Conservation (phyloP, 2,888 invertebrate species). For the Lasioglossum figueresi region DNA sequence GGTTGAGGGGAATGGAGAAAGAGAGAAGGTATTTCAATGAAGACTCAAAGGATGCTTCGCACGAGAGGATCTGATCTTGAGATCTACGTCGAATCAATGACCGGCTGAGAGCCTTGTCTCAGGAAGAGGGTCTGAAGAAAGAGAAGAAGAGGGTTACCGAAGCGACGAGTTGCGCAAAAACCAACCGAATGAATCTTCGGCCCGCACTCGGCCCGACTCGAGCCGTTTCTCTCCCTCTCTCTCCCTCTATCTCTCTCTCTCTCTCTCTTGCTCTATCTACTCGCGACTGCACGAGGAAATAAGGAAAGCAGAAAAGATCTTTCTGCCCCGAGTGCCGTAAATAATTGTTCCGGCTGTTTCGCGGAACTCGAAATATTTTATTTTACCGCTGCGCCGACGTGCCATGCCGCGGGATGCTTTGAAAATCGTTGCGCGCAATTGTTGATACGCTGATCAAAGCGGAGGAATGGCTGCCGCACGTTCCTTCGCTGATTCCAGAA, state of each 20-base stretch:
- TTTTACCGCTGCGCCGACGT: neutral
- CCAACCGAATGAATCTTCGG: constrained; percentile 62
- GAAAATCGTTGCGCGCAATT: constrained; percentile 1
- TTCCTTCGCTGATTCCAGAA: neutral
- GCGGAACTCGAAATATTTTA: constrained; percentile 35
- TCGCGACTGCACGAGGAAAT: constrained; percentile 14
- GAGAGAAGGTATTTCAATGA: constrained; percentile 65
- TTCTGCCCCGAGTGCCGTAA: constrained; percentile 36
- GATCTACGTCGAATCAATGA: constrained; percentile 68
- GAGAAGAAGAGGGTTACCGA: constrained; percentile 56
- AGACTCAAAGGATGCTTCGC: constrained; percentile 67
- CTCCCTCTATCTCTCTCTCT: neutral
- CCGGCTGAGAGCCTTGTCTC: constrained; percentile 66
- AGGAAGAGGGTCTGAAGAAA: constrained; percentile 47
- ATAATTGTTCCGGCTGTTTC: constrained; percentile 50
- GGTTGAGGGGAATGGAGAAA: constrained; percentile 6
- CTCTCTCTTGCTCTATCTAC: neutral
- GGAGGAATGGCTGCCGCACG: neutral
- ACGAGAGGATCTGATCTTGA: constrained; percentile 67
- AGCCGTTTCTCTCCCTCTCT: neutral
- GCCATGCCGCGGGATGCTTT: neutral
- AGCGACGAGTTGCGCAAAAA: constrained; percentile 67
- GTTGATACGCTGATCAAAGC: neutral
- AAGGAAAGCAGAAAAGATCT: constrained; percentile 35
- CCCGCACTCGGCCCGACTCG: constrained; percentile 19